A percentile compares a stretch with the other conserved stretches of the same genome.
These are phyloP conservation scores for Nibea coibor DNA, from an alignment of 2,113 vertebrate species.

Conservation along the genomic window DNA sequence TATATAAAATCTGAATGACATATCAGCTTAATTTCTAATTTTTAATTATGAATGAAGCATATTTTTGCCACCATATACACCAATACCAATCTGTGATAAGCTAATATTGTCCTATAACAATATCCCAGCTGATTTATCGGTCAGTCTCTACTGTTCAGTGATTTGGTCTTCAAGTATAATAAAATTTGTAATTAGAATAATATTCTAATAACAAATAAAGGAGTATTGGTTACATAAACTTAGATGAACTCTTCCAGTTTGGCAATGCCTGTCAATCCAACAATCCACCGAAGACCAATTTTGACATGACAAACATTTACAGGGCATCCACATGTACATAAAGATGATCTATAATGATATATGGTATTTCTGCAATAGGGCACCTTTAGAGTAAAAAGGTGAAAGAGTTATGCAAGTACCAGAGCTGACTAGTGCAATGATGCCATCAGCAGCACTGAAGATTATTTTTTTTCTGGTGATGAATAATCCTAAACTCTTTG, in stretches of 20 bases:
- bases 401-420: neutral
- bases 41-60: neutral
- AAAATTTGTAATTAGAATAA: neutral
- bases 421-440: neutral
- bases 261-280: neutral
- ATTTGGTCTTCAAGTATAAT: neutral
- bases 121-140: neutral
- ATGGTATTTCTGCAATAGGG: neutral
- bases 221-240: neutral
- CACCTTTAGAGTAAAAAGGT: neutral
- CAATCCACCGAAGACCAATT: neutral
- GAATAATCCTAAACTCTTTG: slow-evolving; percentile 29
- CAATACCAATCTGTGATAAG: neutral
- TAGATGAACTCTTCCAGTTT: neutral
- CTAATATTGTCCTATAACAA: neutral
- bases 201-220: neutral
- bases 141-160: neutral
- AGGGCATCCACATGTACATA: neutral
- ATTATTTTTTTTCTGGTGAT: slow-evolving; percentile 1
- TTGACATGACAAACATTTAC: neutral
- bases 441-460: slow-evolving; percentile 1
- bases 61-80: neutral
- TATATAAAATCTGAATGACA: too few species aligned
- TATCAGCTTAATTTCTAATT: neutral
- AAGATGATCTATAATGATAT: neutral